Evolutionary conservation across 2,797 vertebrate genomes (phyloP).

Genomic region (Poeciliopsis paucimaculata): DNA sequence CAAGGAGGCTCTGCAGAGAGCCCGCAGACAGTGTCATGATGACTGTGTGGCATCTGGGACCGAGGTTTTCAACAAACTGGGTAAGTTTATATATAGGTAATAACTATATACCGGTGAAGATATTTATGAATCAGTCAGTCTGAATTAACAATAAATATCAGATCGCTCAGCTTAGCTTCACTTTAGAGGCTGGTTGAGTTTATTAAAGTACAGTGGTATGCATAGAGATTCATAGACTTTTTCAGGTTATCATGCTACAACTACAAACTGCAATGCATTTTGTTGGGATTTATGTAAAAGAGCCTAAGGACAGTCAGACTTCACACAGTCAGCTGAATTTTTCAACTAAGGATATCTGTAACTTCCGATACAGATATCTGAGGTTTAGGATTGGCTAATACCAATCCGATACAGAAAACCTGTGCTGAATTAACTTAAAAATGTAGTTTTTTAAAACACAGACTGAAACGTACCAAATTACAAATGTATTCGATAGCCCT

Average conservation of each 20-base stretch:
- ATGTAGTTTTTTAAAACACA: no score
- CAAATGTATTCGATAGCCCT: neutral
- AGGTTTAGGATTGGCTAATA: no score
- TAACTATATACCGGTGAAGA: neutral
- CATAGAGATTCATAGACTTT: neutral
- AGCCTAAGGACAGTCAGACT: neutral
- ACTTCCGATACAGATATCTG: no score
- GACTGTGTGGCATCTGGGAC: constrained; percentile 71
- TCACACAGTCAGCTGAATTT: neutral
- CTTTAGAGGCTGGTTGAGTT: neutral
- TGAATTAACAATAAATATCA: neutral
- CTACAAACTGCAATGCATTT: neutral
- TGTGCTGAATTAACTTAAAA: no score
- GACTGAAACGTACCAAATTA: neutral
- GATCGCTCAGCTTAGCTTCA: neutral
- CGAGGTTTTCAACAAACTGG: constrained; percentile 58
- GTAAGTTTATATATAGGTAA: constrained; percentile 43
- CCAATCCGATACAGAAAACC: no score
- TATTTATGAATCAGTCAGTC: neutral
- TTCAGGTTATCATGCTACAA: neutral
- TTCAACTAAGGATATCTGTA: neutral
- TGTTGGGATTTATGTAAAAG: neutral
- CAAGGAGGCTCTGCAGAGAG: constrained; percentile 74
- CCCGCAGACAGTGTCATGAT: constrained; percentile 81
- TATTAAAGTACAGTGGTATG: neutral